Evolutionary conservation across 53 echinoderm and acorn worm genomes (phyloP), one percentile per base, ranked within the genome.

Genomic region (Luidia sarsii): DNA sequence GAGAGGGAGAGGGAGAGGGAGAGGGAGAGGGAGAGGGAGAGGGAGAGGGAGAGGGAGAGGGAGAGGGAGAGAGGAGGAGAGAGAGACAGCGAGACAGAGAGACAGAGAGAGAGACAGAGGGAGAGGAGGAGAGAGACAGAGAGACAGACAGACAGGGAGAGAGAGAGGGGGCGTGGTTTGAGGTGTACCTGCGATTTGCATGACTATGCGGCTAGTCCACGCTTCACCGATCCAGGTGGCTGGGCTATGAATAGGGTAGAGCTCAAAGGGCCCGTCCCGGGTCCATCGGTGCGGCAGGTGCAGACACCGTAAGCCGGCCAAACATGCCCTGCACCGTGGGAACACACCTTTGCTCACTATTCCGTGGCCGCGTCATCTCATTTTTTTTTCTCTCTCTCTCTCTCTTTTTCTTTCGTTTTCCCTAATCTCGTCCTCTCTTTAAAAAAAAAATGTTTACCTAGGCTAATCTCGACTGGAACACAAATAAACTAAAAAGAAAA

Each of bases 341-440:
- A 77, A 77, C 77, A 46, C 61, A 77, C 77, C 77, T 77, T 59
- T 37, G 77, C 48, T 31, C 77, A 77, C 43, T 38, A 46, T 77
- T 61, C 77, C 77, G 77, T 48, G 77, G 61, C 59, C 70, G n/a
- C 59, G 77, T 27, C 77, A 56, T 77, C 62, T 77, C 77, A 77
- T 77, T 59, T 60, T 46, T 60, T 45, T 60, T 61, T 46, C 77
- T 34, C 5, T 67, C 43, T 28, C 27, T 22, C 22, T 41, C 35
- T 21, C 9, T 14, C 38, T 74, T 77, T 60, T 60, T 57, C 18
- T 72, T 18, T 41, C 43, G 28, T 29, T 77, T 22, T 77, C n/a
- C n/a, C n/a, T n/a, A n/a, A n/a, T n/a, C n/a, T n/a, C n/a, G n/a
- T n/a, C n/a, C n/a, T n/a, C n/a, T n/a, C n/a, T n/a, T n/a, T n/a